Percentiles rank a stretch among this genome's conserved stretches.
Conservation (phyloP, 1,140 invertebrate genomes). For the Scylla paramamosain region DNA sequence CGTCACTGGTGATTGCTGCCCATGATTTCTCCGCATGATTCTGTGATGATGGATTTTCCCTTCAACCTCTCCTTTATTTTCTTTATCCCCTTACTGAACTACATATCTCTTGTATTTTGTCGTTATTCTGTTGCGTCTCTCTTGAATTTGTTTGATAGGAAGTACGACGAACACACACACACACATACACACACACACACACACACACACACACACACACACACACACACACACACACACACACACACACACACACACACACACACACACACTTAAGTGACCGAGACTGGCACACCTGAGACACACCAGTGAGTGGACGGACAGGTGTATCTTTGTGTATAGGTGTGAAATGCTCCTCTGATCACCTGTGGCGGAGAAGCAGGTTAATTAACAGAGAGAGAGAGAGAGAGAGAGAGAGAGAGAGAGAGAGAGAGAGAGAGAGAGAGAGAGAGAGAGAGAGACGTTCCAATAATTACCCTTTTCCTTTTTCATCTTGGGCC, state of each 20-base stretch:
- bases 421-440: constrained; percentile 1
- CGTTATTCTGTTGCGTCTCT: no score
- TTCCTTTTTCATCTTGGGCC: not conserved
- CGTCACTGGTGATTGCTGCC: not conserved
- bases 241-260: constrained; percentile 37
- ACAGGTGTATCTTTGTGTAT: no score
- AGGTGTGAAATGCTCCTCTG: no score
- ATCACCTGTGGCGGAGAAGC: not conserved
- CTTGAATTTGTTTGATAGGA: not conserved
- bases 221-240: constrained; percentile 26
- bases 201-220: constrained; percentile 43
- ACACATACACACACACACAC: constrained; percentile 40
- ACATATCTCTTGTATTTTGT: not conserved
- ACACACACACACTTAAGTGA: not conserved
- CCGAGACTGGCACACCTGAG: not conserved
- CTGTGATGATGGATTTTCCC: not conserved
- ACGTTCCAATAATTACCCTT: not conserved
- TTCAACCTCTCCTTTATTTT: not conserved
- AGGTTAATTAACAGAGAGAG: not conserved
- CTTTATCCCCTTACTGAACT: not conserved
- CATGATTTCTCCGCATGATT: no score
- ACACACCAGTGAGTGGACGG: no score
- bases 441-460: not conserved
- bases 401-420: constrained; percentile 20
- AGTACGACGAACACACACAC: not conserved